Conservation (phyloP, 2,888 invertebrate genomes). For the Meteorus cinctellus region DNA sequence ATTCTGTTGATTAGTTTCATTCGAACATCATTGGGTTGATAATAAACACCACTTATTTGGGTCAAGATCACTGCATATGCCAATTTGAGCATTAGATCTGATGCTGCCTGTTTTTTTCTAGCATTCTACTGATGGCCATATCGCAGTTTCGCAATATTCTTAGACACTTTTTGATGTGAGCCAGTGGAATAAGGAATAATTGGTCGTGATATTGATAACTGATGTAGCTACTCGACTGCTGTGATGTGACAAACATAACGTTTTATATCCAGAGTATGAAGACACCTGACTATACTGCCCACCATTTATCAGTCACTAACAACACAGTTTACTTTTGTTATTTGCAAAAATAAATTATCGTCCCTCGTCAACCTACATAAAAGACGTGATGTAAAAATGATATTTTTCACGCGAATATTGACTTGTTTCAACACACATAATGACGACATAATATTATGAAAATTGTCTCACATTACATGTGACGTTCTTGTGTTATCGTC, state of each 20-base stretch:
- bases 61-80: slow-evolving; percentile 28
- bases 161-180: slow-evolving; percentile 1
- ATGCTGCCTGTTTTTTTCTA: neutral
- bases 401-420: slow-evolving; percentile 5
- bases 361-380: neutral
- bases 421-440: neutral
- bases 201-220: slow-evolving; percentile 19
- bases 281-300: slow-evolving; percentile 56
- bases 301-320: slow-evolving; percentile 65
- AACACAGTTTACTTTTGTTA: slow-evolving; percentile 61
- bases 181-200: neutral
- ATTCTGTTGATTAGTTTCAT: slow-evolving; percentile 24
- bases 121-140: neutral
- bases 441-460: neutral
- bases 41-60: slow-evolving; percentile 28
- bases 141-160: neutral
- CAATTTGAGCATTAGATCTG: neutral
- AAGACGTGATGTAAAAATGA: slow-evolving; percentile 4
- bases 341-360: slow-evolving; percentile 57
- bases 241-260: slow-evolving; percentile 42
- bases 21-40: slow-evolving; percentile 27
- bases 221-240: slow-evolving; percentile 14
- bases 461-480: neutral
- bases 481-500: too few relatives aligned
- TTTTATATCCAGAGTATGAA: slow-evolving; percentile 46